A percentile compares a stretch with the other conserved stretches of the same genome.
Conservation (phyloP, 2,888 invertebrate species). For the Saturnia japonica region DNA sequence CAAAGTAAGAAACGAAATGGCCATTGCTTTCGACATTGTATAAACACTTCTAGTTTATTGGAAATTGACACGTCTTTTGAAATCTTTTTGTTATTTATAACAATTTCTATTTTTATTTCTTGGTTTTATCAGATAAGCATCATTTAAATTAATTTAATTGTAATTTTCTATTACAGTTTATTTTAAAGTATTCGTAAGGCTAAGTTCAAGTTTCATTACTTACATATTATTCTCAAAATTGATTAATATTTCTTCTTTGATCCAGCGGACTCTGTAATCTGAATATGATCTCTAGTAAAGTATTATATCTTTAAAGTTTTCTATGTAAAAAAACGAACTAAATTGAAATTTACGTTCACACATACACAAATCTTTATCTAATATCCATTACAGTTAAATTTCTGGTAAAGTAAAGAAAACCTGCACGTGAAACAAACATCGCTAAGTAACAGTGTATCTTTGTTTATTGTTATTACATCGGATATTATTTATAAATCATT, state of each 20-base stretch:
- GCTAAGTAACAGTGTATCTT: conserved; percentile 23
- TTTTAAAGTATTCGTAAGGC: neutral
- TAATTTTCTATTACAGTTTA: neutral
- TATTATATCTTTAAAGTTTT: neutral
- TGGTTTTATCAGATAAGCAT: neutral
- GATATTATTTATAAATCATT: conserved; percentile 53
- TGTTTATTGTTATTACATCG: conserved; percentile 46
- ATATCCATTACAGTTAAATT: neutral
- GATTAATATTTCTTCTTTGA: neutral
- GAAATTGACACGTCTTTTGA: conserved; percentile 23
- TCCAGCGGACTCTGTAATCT: neutral
- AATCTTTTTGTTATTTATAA: neutral
- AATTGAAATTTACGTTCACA: neutral
- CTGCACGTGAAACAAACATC: conserved; percentile 18
- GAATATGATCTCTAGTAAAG: neutral
- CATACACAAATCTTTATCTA: neutral
- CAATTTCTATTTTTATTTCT: neutral
- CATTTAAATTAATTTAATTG: neutral
- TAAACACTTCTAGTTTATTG: conserved; percentile 39
- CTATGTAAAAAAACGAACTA: neutral
- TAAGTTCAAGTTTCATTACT: too few species aligned
- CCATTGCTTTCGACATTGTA: conserved; percentile 36
- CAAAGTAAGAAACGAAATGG: conserved; percentile 30
- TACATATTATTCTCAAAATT: too few species aligned
- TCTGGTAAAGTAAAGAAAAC: neutral